phyloP scores from a whole-genome alignment of 2,113 vertebrate species.

The Girardinichthys multiradiatus region DNA sequence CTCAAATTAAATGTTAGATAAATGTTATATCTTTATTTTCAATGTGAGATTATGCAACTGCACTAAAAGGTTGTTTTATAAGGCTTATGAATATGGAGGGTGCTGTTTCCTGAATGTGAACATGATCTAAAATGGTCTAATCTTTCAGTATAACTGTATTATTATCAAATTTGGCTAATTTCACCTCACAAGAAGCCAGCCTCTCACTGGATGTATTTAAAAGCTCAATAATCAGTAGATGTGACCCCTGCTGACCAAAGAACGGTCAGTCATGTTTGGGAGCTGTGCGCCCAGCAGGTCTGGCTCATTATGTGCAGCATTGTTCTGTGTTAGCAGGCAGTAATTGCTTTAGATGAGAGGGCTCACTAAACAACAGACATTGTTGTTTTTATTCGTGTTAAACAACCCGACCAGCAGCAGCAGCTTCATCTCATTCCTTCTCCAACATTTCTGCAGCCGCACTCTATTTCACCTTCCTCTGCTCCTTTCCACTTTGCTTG shows the following conservation, averaged over 20 bases:
- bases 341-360: constrained; percentile 54
- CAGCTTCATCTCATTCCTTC: constrained; percentile 13
- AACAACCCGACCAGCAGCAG: constrained; percentile 36
- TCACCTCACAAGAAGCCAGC: background rate
- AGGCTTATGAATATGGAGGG: background rate
- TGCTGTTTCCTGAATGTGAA: background rate
- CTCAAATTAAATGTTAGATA: too few relatives aligned
- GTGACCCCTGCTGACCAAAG: constrained; percentile 33
- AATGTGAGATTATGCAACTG: background rate
- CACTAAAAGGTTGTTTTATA: background rate
- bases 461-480: constrained; percentile 52
- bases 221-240: constrained; percentile 13
- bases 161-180: background rate
- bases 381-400: constrained; percentile 59
- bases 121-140: background rate
- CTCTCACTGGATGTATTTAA: constrained; percentile 36
- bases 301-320: constrained; percentile 45
- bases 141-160: background rate
- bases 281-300: constrained; percentile 21
- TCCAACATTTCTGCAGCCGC: background rate
- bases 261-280: constrained; percentile 24
- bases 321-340: constrained; percentile 55
- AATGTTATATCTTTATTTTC: background rate
- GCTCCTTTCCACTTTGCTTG: constrained; percentile 41
- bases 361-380: constrained; percentile 49